These are phyloP conservation scores for Vireo altiloquus DNA, from an alignment of 2,113 vertebrate genomes.

Conservation along the genomic window DNA sequence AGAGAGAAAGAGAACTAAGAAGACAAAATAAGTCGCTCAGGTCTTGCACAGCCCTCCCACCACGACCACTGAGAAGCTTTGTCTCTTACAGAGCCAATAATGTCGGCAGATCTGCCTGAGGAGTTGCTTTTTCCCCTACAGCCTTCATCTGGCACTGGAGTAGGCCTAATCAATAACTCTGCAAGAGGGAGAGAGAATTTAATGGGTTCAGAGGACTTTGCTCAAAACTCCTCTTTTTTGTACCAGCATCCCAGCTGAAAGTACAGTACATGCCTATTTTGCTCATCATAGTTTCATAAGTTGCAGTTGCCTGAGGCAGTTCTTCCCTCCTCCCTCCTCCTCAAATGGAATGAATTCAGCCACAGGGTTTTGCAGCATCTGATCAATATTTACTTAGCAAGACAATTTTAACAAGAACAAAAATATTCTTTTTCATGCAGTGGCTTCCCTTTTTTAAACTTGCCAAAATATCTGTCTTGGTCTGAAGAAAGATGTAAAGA, in stretches of 20 bases:
- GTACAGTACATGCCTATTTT: background rate
- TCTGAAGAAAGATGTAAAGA: background rate
- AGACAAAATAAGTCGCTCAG: rapidly evolving
- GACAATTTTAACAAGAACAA: conserved; percentile 33
- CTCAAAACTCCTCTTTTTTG: background rate
- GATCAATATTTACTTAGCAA: conserved; percentile 53
- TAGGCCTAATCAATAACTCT: background rate
- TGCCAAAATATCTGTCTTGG: background rate
- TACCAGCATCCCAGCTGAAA: background rate
- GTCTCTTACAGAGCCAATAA: background rate
- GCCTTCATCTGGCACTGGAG: background rate
- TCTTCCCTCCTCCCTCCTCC: background rate
- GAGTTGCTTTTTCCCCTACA: background rate
- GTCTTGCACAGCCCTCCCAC: background rate
- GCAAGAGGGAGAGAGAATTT: background rate
- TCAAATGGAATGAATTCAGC: background rate
- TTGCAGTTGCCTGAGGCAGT: background rate
- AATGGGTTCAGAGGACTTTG: background rate
- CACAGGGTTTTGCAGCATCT: background rate
- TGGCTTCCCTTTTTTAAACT: background rate
- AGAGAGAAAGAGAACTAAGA: background rate
- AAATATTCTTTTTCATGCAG: background rate
- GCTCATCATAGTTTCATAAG: background rate
- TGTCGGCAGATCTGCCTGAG: background rate
- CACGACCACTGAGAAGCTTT: background rate